These are phyloP conservation scores for Thalpophila matura DNA, from an alignment of 2,888 invertebrate species.

Conservation along the genomic window DNA sequence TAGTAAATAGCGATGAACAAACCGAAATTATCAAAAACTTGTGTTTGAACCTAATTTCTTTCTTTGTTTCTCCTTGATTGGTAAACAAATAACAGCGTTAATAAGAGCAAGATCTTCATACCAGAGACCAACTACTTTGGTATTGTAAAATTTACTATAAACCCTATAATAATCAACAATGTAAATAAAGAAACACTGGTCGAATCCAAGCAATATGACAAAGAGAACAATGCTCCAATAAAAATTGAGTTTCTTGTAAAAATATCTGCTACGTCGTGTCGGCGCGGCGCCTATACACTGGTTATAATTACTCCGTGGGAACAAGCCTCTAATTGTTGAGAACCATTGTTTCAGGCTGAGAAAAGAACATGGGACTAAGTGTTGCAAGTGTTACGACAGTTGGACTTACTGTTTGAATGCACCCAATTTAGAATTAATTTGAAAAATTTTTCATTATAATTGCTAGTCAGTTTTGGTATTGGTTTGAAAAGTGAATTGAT, in stretches of 20 bases:
- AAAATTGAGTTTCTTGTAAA: slow-evolving; percentile 68
- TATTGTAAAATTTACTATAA: background rate
- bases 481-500: slow-evolving; percentile 41
- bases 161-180: slow-evolving; percentile 23
- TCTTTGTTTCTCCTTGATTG: background rate
- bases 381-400: slow-evolving; percentile 64
- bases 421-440: slow-evolving; percentile 35
- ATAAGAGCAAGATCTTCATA: background rate
- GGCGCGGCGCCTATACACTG: slow-evolving; percentile 48
- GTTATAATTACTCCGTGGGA: slow-evolving; percentile 65
- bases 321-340: slow-evolving; percentile 64
- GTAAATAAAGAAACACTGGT: slow-evolving; percentile 34
- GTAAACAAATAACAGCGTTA: background rate
- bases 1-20: background rate
- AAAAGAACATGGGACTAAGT: slow-evolving; percentile 58
- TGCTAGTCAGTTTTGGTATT: slow-evolving; percentile 1
- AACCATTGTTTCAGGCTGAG: slow-evolving; percentile 62
- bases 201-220: slow-evolving; percentile 39
- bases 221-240: slow-evolving; percentile 71
- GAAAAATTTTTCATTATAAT: slow-evolving; percentile 32
- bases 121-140: background rate
- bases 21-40: background rate
- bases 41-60: background rate
- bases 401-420: slow-evolving; percentile 55
- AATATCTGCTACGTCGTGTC: slow-evolving; percentile 45